phyloP scores from a whole-genome alignment of 2,888 invertebrate genomes.

The Hylaea fasciaria region DNA sequence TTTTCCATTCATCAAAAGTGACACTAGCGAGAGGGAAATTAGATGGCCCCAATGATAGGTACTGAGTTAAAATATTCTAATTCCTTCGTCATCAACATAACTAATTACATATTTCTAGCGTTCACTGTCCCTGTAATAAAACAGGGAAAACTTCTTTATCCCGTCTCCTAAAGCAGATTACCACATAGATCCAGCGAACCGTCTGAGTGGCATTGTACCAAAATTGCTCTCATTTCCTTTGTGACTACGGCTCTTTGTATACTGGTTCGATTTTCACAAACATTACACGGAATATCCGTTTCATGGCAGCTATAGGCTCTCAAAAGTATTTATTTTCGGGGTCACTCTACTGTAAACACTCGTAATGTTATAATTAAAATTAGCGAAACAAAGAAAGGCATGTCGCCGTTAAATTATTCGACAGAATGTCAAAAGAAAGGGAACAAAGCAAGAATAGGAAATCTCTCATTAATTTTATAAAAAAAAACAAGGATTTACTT shows the following conservation, averaged over 20 bases:
- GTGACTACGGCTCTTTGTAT: slow-evolving; percentile 29
- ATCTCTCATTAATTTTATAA: slow-evolving; percentile 51
- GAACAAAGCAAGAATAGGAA: slow-evolving; percentile 41
- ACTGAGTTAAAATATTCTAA: background rate
- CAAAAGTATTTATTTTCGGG: slow-evolving; percentile 24
- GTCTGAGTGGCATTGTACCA: slow-evolving; percentile 18
- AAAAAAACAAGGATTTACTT: too few species aligned
- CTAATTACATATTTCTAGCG: slow-evolving; percentile 7
- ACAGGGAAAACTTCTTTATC: slow-evolving; percentile 25
- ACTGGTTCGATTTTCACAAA: slow-evolving; percentile 34
- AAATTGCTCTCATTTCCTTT: slow-evolving; percentile 37
- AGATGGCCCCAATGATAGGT: background rate
- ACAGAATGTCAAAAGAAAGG: slow-evolving; percentile 49
- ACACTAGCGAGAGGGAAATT: too few species aligned
- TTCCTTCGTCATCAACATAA: background rate
- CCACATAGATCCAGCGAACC: slow-evolving; percentile 22
- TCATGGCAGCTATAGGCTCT: slow-evolving; percentile 19
- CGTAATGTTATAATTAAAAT: slow-evolving; percentile 32
- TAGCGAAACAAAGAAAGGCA: slow-evolving; percentile 37
- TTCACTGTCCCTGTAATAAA: slow-evolving; percentile 18
- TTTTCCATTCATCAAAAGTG: too few species aligned
- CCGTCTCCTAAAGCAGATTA: slow-evolving; percentile 25
- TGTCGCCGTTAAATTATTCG: slow-evolving; percentile 43
- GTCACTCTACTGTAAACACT: slow-evolving; percentile 25
- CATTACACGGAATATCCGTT: slow-evolving; percentile 33